Conservation (phyloP, 2,113 vertebrate species). For the Bufo bufo region DNA sequence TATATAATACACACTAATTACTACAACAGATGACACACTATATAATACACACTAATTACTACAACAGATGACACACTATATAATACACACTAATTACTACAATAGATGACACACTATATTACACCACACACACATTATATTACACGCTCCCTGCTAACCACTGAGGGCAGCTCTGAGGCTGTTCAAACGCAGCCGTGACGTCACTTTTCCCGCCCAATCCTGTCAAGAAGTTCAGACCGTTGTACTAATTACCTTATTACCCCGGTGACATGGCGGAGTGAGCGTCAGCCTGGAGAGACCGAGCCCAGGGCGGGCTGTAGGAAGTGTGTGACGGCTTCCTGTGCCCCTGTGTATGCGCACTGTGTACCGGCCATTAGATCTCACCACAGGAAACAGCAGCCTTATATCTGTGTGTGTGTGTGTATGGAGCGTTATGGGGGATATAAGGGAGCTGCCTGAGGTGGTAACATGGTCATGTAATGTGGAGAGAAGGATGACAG, state of each 20-base stretch:
- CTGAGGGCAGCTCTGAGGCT: neutral
- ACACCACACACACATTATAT: neutral
- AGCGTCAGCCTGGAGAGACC: neutral
- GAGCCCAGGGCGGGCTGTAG: neutral
- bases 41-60: neutral
- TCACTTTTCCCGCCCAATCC: constrained; percentile 1
- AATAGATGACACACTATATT: neutral
- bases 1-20: neutral
- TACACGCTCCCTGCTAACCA: neutral
- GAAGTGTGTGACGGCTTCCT: constrained; percentile 8
- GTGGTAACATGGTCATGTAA: too few relatives aligned
- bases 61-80: neutral
- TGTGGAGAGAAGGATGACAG: too few relatives aligned
- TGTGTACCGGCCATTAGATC: neutral
- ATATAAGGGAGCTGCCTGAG: neutral
- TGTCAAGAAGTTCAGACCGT: neutral
- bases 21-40: too few relatives aligned
- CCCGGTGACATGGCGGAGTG: neutral
- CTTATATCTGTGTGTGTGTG: too few relatives aligned
- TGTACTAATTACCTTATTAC: too few relatives aligned
- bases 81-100: neutral
- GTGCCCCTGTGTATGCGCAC: neutral
- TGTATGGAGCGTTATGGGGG: too few relatives aligned
- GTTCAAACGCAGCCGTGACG: neutral
- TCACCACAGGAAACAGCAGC: neutral